Percentiles rank a stretch among this genome's conserved stretches.
These are phyloP conservation scores for Parauchenoglanis ngamensis DNA, from an alignment of 2,797 vertebrate genomes.

Conservation along the genomic window DNA sequence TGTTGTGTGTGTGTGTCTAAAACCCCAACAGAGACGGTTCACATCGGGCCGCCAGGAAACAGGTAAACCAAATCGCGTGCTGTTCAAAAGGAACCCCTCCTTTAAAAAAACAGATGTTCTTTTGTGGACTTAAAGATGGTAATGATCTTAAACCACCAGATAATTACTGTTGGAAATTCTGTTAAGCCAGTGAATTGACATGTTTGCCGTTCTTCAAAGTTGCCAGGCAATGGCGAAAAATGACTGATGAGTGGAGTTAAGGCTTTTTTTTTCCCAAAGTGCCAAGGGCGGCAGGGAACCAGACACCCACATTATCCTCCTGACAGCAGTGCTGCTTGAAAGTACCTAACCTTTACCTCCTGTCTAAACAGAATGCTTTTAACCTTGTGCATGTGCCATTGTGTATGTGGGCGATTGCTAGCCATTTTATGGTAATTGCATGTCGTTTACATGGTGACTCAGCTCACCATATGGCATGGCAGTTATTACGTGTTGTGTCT, in stretches of 20 bases:
- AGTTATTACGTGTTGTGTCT: neutral
- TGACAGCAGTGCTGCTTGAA: conserved; percentile 53
- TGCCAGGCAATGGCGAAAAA: conserved; percentile 66
- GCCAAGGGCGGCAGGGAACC: conserved; percentile 60
- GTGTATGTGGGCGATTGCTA: neutral
- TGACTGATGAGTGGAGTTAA: conserved; percentile 39
- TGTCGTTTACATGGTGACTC: conserved; percentile 20
- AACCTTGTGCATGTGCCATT: conserved; percentile 24
- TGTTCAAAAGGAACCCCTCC: conserved; percentile 34
- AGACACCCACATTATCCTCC: conserved; percentile 56
- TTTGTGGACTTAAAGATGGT: conserved; percentile 68
- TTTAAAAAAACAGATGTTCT: conserved; percentile 49
- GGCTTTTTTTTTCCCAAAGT: conserved; percentile 39
- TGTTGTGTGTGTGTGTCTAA: conserved; percentile 29
- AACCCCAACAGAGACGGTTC: conserved; percentile 38
- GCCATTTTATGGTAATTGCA: conserved; percentile 35
- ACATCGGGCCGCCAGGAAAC: conserved; percentile 43
- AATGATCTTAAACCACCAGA: conserved; percentile 70
- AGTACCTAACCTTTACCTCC: conserved; percentile 53
- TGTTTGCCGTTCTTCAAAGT: conserved; percentile 77
- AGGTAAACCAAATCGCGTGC: conserved; percentile 49
- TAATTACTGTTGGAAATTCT: conserved; percentile 73
- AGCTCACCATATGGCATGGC: conserved; percentile 22
- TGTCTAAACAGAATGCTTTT: conserved; percentile 53
- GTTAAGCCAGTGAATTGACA: conserved; percentile 68